Evolutionary conservation across 1,140 invertebrate genomes (phyloP).

Genomic region (Arion vulgaris): DNA sequence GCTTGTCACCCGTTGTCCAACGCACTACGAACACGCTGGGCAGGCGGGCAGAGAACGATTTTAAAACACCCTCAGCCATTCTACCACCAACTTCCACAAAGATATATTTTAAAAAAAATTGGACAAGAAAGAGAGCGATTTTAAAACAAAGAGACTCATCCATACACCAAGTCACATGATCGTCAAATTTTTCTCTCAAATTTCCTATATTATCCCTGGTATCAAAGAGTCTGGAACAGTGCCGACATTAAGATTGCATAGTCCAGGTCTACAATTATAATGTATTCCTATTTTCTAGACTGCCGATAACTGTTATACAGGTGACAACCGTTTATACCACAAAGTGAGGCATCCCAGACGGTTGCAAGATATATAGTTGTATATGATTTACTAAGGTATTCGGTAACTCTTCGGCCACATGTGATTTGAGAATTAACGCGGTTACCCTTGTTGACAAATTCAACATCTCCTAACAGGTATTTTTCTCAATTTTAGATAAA

Average conservation of each 20-base stretch:
- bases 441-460: background rate
- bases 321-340: background rate
- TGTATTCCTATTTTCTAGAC: background rate
- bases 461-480: background rate
- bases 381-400: background rate
- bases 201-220: background rate
- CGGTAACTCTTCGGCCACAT: background rate
- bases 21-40: too few relatives aligned
- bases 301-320: background rate
- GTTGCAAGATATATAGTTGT: background rate
- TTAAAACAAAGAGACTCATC: background rate
- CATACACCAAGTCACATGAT: background rate
- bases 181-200: background rate
- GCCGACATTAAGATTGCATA: background rate
- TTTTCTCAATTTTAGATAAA: background rate
- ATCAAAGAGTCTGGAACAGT: background rate
- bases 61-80: too few relatives aligned
- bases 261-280: background rate
- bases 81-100: too few relatives aligned
- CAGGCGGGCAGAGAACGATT: too few relatives aligned
- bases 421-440: background rate
- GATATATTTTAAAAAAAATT: too few relatives aligned
- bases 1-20: too few relatives aligned
- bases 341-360: background rate
- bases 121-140: too few relatives aligned